phyloP scores from a whole-genome alignment of 2,888 invertebrate species.

The Drosophila percnosoma region DNA sequence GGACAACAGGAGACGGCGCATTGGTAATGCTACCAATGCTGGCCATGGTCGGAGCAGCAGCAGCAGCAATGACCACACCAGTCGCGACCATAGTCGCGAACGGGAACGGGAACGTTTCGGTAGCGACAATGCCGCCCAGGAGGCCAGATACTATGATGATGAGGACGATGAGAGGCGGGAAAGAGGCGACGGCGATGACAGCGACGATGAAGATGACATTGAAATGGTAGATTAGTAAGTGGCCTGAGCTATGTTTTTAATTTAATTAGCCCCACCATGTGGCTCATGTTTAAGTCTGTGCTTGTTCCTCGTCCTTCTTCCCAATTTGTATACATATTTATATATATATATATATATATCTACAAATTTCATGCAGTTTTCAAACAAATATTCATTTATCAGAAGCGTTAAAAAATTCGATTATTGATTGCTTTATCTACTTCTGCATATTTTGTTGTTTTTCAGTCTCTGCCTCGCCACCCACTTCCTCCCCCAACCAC shows the following conservation, averaged over 20 bases:
- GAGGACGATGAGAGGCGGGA: conserved; percentile 40
- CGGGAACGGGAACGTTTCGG: conserved; percentile 67
- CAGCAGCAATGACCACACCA: conserved; percentile 15
- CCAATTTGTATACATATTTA: background rate
- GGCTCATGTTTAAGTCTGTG: conserved; percentile 8
- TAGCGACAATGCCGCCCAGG: conserved; percentile 46
- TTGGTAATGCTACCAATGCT: conserved; percentile 7
- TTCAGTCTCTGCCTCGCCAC: background rate
- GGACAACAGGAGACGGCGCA: conserved; percentile 7
- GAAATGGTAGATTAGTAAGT: conserved; percentile 83
- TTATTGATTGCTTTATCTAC: background rate
- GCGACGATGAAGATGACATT: conserved; percentile 78
- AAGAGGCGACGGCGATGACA: conserved; percentile 53
- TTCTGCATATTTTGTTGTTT: background rate
- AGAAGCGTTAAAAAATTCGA: background rate
- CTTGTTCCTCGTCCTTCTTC: background rate
- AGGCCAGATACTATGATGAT: conserved; percentile 52
- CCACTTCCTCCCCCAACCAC: background rate
- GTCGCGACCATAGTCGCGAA: conserved; percentile 49
- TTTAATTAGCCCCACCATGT: conserved; percentile 35
- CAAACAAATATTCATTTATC: background rate
- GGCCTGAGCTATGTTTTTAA: conserved; percentile 29
- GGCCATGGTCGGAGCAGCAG: conserved; percentile 13
- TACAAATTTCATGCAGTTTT: background rate
- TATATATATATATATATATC: background rate